These are phyloP conservation scores for Polydrusus cervinus DNA, from an alignment of 2,888 invertebrate genomes.

Conservation along the genomic window DNA sequence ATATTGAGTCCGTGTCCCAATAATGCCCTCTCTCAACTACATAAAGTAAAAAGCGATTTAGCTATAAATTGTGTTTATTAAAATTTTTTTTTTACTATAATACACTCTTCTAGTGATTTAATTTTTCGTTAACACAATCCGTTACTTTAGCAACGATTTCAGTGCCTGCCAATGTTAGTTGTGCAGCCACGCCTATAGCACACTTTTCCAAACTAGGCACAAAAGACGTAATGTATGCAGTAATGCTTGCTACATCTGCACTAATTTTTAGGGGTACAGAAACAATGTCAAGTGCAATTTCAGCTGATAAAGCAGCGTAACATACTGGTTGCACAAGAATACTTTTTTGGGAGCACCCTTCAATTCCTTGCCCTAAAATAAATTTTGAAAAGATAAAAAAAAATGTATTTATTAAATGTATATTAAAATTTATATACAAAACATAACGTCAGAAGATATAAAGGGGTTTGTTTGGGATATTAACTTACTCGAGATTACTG, in stretches of 20 bases:
- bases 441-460: too few relatives aligned
- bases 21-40: too few relatives aligned
- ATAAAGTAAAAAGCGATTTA: too few relatives aligned
- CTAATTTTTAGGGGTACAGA: neutral
- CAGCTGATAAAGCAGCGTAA: neutral
- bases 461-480: too few relatives aligned
- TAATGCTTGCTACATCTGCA: neutral
- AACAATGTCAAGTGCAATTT: neutral
- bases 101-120: neutral
- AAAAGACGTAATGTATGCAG: neutral
- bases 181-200: neutral
- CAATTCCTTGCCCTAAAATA: neutral
- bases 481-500: too few relatives aligned
- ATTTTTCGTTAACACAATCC: neutral
- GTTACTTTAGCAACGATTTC: neutral
- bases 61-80: neutral
- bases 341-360: neutral
- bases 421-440: too few relatives aligned
- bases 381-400: neutral
- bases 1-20: too few relatives aligned
- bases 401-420: too few relatives aligned
- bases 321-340: neutral
- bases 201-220: neutral
- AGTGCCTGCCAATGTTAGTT: neutral
- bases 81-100: neutral